Percentiles rank a stretch among this genome's conserved stretches.
Conservation (phyloP, 2,888 invertebrate genomes). For the Himalopsyche japonica region DNA sequence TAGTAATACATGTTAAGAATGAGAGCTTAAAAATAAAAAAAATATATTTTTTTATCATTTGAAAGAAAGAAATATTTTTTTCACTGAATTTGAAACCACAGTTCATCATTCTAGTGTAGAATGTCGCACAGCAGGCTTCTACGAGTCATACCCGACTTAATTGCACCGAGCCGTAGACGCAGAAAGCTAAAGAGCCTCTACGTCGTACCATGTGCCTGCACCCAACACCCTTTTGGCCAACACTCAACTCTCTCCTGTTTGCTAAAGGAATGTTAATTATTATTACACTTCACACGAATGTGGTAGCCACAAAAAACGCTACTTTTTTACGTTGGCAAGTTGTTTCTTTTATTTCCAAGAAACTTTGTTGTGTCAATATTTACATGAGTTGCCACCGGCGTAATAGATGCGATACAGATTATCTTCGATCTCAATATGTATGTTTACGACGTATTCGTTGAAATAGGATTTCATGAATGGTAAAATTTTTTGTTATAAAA, state of each 20-base stretch:
- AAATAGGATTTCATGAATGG: no score
- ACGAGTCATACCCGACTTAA: not conserved
- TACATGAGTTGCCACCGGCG: not conserved
- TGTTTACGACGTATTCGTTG: no score
- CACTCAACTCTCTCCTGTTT: constrained; percentile 11
- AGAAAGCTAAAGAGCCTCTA: not conserved
- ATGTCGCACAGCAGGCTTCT: not conserved
- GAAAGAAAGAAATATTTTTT: no score
- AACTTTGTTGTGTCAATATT: not conserved
- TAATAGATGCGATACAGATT: not conserved
- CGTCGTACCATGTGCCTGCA: not conserved
- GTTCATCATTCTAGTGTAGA: not conserved
- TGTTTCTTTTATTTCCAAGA: not conserved
- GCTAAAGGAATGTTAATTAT: constrained; percentile 29
- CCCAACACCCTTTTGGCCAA: not conserved
- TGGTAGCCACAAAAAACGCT: not conserved
- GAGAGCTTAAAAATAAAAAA: no score
- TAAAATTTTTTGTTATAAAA: no score
- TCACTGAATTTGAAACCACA: not conserved
- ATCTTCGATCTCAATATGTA: not conserved
- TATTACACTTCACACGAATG: constrained; percentile 8
- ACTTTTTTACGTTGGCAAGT: not conserved
- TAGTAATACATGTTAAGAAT: no score
- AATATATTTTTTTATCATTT: no score
- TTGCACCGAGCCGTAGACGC: not conserved